Evolutionary conservation across 2,113 vertebrate species (phyloP), one percentile per base, ranked within the genome.

Genomic region (Amphiprion ocellaris): DNA sequence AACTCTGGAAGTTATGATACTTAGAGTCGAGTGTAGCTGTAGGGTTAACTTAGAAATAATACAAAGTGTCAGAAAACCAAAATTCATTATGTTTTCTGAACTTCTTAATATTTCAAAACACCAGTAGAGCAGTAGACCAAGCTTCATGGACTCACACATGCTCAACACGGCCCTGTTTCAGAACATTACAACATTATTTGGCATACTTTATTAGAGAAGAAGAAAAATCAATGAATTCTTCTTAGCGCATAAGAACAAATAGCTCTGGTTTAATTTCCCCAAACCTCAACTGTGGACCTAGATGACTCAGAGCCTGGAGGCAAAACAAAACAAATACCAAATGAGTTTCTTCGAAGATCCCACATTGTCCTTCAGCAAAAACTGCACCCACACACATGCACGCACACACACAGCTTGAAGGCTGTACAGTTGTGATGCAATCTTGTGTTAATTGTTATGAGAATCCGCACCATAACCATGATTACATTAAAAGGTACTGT

Each of bases 271-370:
- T 73, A 47, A 81, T 76, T 73, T 79, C 52, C 50, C 53, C 12
- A 6, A 78, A 71, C 16, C 26, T 60, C 7, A n/a, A 61, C 21
- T 59, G 69, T 69, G 47, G 39, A 81, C n/a, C 41, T 39, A 46
- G 33, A 60, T 70, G 68, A 76, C 61, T 79, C 50, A 30, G 47
- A 74, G 73, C 70, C 81, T 30, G 17, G 46, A 67, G 59, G 79
- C 53, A 74, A 79, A 85, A 66, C 68, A 81, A 70, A 82, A 75
- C 66, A 89, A 82, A 87, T 12, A 82, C 41, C 23, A 50, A 80
- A 62, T 76, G n/a, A 80, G 59, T 78, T 73, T 80, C 68, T 74
- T 74, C 61, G 58, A 44, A 63, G 28, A 71, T 73, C 50, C 59
- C 30, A 75, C 33, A 77, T 65, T 80, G 19, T 64, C 24, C 21